Evolutionary conservation across 2,113 vertebrate species (phyloP).

Genomic region (Hyla sarda): DNA sequence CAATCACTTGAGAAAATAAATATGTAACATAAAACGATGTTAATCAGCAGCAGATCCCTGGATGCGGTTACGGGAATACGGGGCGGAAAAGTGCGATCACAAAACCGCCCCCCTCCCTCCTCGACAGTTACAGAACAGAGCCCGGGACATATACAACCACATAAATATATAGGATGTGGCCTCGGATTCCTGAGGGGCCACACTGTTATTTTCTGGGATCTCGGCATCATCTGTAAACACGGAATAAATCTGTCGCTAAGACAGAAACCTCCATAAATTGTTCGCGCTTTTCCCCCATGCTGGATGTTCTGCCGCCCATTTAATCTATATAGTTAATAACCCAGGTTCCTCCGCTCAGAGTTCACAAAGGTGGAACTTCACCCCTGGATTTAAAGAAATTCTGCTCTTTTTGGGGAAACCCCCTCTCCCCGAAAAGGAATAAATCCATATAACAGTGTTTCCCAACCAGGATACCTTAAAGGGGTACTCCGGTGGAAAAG

Average conservation of each 20-base stretch:
- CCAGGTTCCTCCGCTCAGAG: too few relatives aligned
- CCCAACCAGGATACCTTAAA: too few relatives aligned
- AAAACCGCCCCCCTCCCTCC: background rate
- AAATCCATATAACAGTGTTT: too few relatives aligned
- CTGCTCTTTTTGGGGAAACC: too few relatives aligned
- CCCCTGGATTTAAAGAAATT: too few relatives aligned
- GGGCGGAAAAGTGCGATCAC: background rate
- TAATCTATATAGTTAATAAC: too few relatives aligned
- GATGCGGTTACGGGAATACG: background rate
- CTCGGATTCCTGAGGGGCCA: background rate
- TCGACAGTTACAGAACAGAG: background rate
- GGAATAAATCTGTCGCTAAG: background rate
- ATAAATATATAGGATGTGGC: background rate
- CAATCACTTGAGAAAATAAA: background rate
- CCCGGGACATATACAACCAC: background rate
- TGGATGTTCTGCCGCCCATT: background rate
- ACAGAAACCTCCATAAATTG: conserved; percentile 1
- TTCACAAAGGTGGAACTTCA: too few relatives aligned
- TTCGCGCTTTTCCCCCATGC: background rate
- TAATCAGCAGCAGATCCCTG: background rate
- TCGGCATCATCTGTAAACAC: background rate
- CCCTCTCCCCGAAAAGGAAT: too few relatives aligned
- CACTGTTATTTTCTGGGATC: background rate
- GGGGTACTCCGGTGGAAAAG: too few relatives aligned
- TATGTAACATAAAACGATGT: background rate